A percentile compares a stretch with the other conserved stretches of the same genome.
Conservation (phyloP, 2,797 vertebrate genomes). For the Manis javanica region DNA sequence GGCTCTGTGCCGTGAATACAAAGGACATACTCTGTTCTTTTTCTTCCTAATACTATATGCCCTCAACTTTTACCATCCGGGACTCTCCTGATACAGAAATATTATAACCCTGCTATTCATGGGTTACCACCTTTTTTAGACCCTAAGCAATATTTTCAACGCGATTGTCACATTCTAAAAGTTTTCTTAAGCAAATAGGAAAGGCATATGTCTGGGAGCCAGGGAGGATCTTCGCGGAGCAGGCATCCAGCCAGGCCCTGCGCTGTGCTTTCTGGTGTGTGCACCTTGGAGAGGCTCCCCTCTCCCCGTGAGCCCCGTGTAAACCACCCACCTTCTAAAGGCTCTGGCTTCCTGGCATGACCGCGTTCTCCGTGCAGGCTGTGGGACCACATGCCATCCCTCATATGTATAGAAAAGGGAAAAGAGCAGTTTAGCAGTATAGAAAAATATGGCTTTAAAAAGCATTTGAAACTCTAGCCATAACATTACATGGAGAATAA, state of each 20-base stretch:
- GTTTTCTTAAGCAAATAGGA: not conserved
- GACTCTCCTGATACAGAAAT: not conserved
- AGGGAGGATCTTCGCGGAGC: not conserved
- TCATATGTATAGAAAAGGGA: not conserved
- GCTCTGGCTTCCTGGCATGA: not conserved
- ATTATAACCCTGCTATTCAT: not conserved
- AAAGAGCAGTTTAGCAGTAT: not conserved
- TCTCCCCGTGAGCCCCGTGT: not conserved
- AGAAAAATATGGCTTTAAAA: constrained; percentile 7
- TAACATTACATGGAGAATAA: not conserved
- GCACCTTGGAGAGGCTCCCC: not conserved
- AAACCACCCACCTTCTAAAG: not conserved
- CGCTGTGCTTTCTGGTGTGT: constrained; percentile 7
- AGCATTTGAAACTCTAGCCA: not conserved
- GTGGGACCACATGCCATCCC: not conserved
- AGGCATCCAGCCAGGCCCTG: not conserved
- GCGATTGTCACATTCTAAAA: not conserved
- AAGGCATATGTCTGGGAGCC: not conserved
- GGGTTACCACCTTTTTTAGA: not conserved
- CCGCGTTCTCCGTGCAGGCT: not conserved
- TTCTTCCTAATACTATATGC: not conserved
- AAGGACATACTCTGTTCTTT: not conserved
- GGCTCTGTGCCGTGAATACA: not conserved
- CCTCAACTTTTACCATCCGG: not conserved
- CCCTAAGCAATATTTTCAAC: not conserved